phyloP scores from a whole-genome alignment of 2,888 invertebrate genomes.

The Minunthozetes semirufus region DNA sequence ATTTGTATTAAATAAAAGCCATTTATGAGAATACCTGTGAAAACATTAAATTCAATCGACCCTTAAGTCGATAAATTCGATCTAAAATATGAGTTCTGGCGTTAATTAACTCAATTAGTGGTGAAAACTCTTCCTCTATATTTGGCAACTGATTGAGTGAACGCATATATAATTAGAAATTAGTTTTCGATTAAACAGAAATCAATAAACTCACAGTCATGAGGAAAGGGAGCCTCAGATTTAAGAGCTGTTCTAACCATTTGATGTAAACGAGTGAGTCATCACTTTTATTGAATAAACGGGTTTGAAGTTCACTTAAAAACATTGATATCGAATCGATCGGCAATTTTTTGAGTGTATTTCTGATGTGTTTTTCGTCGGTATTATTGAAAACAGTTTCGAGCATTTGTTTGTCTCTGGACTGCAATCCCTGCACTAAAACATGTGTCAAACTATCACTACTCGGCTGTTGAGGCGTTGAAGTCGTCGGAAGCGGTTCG shows the following conservation, averaged over 20 bases:
- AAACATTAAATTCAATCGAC: conserved; percentile 56
- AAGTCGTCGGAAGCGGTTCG: background rate
- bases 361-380: conserved; percentile 61
- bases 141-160: conserved; percentile 54
- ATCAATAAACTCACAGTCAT: conserved; percentile 51
- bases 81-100: conserved; percentile 54
- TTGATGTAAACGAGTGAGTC: conserved; percentile 43
- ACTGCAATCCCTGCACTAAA: conserved; percentile 72
- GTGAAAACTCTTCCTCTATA: conserved; percentile 54
- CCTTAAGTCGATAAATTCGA: conserved; percentile 56
- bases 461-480: conserved; percentile 47
- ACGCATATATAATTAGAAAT: background rate
- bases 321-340: conserved; percentile 65
- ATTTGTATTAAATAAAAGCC: background rate
- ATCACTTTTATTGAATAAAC: conserved; percentile 35
- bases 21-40: conserved; percentile 38
- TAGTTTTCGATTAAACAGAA: conserved; percentile 18
- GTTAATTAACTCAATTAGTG: conserved; percentile 57
- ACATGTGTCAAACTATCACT: conserved; percentile 70
- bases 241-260: conserved; percentile 58
- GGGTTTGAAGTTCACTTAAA: conserved; percentile 59
- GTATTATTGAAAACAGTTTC: conserved; percentile 62
- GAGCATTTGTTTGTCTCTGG: conserved; percentile 68
- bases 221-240: conserved; percentile 58
- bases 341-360: conserved; percentile 68